Percentiles rank a stretch among this genome's conserved stretches.
phyloP scores from a whole-genome alignment of 2,113 vertebrate species.

The Delphinapterus leucas region DNA sequence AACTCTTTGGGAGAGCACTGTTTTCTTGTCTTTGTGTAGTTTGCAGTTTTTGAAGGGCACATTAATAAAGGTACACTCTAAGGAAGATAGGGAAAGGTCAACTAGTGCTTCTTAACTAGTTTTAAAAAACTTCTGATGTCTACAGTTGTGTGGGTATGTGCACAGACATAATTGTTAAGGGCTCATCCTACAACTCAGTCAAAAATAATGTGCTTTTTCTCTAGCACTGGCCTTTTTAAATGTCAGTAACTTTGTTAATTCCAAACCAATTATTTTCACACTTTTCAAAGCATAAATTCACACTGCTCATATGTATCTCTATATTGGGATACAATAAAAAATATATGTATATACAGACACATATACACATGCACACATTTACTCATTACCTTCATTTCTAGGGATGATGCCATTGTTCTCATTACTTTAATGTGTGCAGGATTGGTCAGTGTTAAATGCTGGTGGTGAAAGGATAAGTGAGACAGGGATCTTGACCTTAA shows the following conservation, averaged over 20 bases:
- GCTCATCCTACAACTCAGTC: constrained; percentile 44
- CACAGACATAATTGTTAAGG: constrained; percentile 55
- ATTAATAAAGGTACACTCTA: constrained; percentile 17
- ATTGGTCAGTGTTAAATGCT: not conserved
- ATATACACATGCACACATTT: not conserved
- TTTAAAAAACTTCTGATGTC: constrained; percentile 54
- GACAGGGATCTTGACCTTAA: not conserved
- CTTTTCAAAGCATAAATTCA: constrained; percentile 54
- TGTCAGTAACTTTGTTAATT: constrained; percentile 76
- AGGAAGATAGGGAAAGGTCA: constrained; percentile 57
- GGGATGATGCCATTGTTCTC: not conserved
- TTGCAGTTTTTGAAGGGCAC: constrained; percentile 15
- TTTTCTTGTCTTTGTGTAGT: constrained; percentile 11
- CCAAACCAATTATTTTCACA: constrained; percentile 70
- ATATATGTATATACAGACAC: not conserved
- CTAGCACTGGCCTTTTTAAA: constrained; percentile 74
- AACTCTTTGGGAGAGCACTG: not conserved
- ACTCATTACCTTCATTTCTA: not conserved
- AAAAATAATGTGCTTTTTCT: constrained; percentile 61
- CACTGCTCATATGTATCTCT: constrained; percentile 12
- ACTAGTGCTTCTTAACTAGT: constrained; percentile 60
- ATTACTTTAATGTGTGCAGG: not conserved
- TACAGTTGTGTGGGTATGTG: constrained; percentile 17
- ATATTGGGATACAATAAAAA: not conserved
- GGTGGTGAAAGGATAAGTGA: not conserved